Evolutionary conservation across 1,140 invertebrate species (phyloP), one percentile per base, ranked within the genome.

Genomic region (Orius laevigatus): DNA sequence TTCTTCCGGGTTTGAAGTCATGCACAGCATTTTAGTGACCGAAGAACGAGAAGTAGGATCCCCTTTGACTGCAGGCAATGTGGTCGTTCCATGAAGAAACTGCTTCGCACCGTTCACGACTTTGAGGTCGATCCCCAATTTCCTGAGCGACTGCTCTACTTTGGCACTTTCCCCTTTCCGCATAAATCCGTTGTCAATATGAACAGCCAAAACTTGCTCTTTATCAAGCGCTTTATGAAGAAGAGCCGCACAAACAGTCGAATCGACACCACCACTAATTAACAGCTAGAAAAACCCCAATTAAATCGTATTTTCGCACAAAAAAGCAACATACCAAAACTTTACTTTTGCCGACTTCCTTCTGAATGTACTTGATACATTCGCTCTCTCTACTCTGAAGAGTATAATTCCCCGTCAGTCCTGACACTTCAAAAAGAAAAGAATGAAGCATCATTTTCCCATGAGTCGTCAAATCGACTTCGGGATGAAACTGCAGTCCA

Each of bases 131-230:
- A 98, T 72, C 12, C 92, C 93, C 46, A 98, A 68, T 55, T 83
- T 78, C 14, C 76, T 74, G 15, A 98, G 72, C 52, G 84, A 88
- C 60, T 81, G 72, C 59, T 87, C 84, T 10, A 97, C 94, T 56
- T 82, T 78, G 42, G 76, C 67, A 58, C 88, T 93, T 64, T 99
- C 95, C 59, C 89, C 79, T 68, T 95, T 92, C 45, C 95, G 75
- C 91, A 98, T 94, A 64, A 98, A 98, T 44, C 94, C 95, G 68
- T 98, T 98, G 66, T 98, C 93, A 56, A 99, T 94, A 67, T 98
- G 94, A 52, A 98, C 74, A 33, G 92, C 91, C 60, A 96, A 89
- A 15, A 98, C 77, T 70, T 96, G 89, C 56, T 94, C 86, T 55
- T 82, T 77, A 53, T 74, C 71, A 16, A 98, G 69, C 8, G 93